Base-by-base conservation (phyloP, 2,888 invertebrate genomes). In the Drosophila parthenogenetica region DNA sequence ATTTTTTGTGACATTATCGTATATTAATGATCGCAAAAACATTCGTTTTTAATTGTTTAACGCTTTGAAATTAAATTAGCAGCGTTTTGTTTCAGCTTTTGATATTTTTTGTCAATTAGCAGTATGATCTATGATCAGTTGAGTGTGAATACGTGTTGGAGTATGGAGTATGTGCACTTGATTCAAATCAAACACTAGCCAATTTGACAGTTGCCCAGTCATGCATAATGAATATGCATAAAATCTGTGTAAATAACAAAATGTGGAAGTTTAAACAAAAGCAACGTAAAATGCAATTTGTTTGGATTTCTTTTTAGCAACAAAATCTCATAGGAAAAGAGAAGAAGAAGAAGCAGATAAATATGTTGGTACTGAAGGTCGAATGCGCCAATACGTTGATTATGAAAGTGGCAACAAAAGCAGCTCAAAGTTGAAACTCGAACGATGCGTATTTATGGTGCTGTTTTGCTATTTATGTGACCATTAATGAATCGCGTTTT, bases 171-270 rank as follows among this genome's bases (percentile, higher is more conserved):
- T 37, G 45, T 45, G 42, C 65, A 76, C 57, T 64, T 50, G 39
- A 69, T 69, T 62, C 46, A 77, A 69, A 57, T 60, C 62, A 67
- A 73, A 61, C 58, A 68, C 5, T 29, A 42, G 57, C 49, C 50
- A 60, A 79, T 59, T 72, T 50, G 17, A 73, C 58, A 70, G 58
- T 66, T 85, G 82, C 67, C 73, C 46, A 87, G 74, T 83, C 86
- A 83, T 66, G 64, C 60, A 8, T 48, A 72, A 73, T 87, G 87
- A 89, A 76, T 84, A 72, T 81, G 79, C 89, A 86, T 81, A 77
- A 88, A 83, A 74, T 59, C 79, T 63, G 55, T 51, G 63, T 87
- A 83, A 83, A 86, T 70, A 80, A 55, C 46, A 8, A 51, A 39
- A 50, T 63, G 25, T 63, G 60, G 50, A 25, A 22, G 43, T 14